These are phyloP conservation scores for Agriotes lineatus DNA, from an alignment of 2,888 invertebrate species.

Conservation along the genomic window DNA sequence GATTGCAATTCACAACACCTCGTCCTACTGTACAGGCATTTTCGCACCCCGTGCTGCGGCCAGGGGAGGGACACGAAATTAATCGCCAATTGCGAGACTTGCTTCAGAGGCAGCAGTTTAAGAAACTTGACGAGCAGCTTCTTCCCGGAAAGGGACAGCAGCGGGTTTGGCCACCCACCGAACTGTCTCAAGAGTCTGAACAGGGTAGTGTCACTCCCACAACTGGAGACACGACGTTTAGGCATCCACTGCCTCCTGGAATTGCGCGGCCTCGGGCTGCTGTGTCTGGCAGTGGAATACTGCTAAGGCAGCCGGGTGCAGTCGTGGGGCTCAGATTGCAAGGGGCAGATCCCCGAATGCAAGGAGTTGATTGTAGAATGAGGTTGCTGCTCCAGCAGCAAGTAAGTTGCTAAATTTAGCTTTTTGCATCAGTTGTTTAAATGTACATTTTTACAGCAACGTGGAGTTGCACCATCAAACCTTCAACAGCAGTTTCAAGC, in stretches of 20 bases:
- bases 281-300: constrained; percentile 52
- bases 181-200: constrained; percentile 56
- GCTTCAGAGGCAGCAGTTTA: constrained; percentile 79
- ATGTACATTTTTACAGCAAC: constrained; percentile 54
- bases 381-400: constrained; percentile 69
- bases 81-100: constrained; percentile 85
- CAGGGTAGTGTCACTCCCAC: constrained; percentile 54
- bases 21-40: constrained; percentile 52
- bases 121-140: constrained; percentile 68
- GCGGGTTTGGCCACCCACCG: constrained; percentile 70
- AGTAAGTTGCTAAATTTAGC: constrained; percentile 40
- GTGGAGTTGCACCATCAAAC: constrained; percentile 59
- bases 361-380: constrained; percentile 69
- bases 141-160: constrained; percentile 62
- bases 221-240: constrained; percentile 73
- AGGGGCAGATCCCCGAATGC: constrained; percentile 66
- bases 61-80: constrained; percentile 69
- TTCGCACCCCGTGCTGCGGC: constrained; percentile 46
- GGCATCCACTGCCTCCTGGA: constrained; percentile 75
- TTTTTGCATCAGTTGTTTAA: constrained; percentile 16
- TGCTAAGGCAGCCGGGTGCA: constrained; percentile 56
- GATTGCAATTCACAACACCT: constrained; percentile 66
- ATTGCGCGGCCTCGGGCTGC: constrained; percentile 69
- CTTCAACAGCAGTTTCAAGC: constrained; percentile 53
- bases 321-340: constrained; percentile 59